Base-by-base conservation (phyloP, 2,888 invertebrate species). In the Dorcus parallelipipedus region DNA sequence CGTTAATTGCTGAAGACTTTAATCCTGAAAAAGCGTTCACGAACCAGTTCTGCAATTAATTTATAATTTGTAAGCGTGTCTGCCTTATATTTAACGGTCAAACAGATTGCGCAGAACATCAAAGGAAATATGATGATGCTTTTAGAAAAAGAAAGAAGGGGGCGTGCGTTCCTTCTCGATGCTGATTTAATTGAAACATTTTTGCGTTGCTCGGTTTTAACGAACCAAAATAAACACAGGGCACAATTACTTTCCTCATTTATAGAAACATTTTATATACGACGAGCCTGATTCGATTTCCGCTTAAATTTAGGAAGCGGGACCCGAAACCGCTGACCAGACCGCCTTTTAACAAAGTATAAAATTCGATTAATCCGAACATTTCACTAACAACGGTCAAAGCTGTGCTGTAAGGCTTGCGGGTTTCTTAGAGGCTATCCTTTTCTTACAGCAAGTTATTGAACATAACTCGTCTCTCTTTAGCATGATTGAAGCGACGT, bases 301-400 rank as follows among this genome's bases (percentile, higher is more conserved):
- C 51, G 51, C 40, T 51, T 51, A 51, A 51, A 51, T 40, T 51
- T 40, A 40, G 20, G 20, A 51, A 38, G 38, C 9, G 26, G 38
- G 38, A n/a, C 38, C 50, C 10, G 38, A 64, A 64, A 64, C 64
- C 64, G 64, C 64, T 63, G 64, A 62, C 62, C 63, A 54, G 38
- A 50, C 64, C 65, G 66, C 66, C 69, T 71, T 71, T 72, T 69
- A 67, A 70, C 70, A 71, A 72, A 71, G 72, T 72, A 73, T 69
- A 71, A 71, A 72, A 73, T 73, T 73, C 71, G 71, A 72, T 72
- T 72, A 73, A 73, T 72, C 70, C 70, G 67, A 70, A 69, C 71
- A 71, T 71, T 69, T 69, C 64, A 62, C 51, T 67, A 70, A 69
- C 70, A 69, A 67, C 67, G 63, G 63, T 62, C 61, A 67, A 61